These are phyloP conservation scores for Indicator indicator DNA, from an alignment of 2,113 vertebrate genomes.

Conservation along the genomic window DNA sequence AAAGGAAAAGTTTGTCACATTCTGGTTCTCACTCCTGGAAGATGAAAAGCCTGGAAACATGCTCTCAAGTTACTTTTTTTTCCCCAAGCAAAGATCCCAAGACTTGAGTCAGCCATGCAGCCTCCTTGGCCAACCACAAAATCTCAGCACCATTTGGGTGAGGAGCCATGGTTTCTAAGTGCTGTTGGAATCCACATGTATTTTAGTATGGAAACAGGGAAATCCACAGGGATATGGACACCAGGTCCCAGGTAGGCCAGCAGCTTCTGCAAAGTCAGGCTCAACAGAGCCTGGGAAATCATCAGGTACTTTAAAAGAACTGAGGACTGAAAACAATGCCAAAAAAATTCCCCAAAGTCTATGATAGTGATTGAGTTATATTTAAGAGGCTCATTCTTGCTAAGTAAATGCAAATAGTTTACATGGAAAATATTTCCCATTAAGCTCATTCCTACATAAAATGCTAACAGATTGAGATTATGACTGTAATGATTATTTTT, in stretches of 20 bases:
- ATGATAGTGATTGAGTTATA: conserved; percentile 11
- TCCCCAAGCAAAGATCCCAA: neutral
- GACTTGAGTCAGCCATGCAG: neutral
- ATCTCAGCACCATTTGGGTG: neutral
- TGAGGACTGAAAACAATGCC: neutral
- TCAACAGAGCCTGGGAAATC: neutral
- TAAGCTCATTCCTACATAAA: conserved; percentile 56
- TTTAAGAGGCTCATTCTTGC: neutral
- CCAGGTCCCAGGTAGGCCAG: neutral
- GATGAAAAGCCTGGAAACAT: neutral
- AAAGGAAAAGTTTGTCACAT: neutral
- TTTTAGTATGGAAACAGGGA: neutral
- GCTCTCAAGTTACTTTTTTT: neutral
- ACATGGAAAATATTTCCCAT: conserved; percentile 47
- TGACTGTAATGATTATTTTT: conserved; percentile 66
- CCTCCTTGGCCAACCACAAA: neutral
- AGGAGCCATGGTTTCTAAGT: neutral
- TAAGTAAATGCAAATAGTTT: conserved; percentile 51
- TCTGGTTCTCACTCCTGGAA: neutral
- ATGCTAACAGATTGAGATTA: conserved; percentile 65
- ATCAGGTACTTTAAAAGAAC: neutral
- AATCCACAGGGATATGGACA: neutral
- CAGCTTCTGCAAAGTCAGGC: neutral
- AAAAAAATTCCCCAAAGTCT: neutral
- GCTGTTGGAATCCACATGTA: neutral